These are phyloP conservation scores for Parnassius orleans DNA, from an alignment of 2,888 invertebrate genomes.

Conservation along the genomic window DNA sequence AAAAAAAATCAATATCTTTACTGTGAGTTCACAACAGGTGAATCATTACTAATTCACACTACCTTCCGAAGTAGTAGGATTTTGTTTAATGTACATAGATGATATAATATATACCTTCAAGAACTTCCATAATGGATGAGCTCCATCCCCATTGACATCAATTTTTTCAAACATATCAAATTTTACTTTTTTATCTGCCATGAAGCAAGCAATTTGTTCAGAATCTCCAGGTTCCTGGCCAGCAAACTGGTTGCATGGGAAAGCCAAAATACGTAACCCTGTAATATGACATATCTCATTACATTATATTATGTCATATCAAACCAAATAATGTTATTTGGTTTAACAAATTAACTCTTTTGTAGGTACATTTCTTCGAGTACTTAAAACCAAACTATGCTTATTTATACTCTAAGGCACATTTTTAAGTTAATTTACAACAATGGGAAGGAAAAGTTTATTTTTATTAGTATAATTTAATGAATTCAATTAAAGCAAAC, in stretches of 20 bases:
- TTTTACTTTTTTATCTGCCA: conserved; percentile 82
- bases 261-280: conserved; percentile 89
- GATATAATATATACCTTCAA: conserved; percentile 69
- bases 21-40: not conserved
- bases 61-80: not conserved
- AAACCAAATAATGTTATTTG: too few relatives aligned
- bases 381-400: too few relatives aligned
- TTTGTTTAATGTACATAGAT: not conserved
- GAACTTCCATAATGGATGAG: conserved; percentile 85
- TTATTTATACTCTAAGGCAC: too few relatives aligned
- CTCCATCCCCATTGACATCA: conserved; percentile 84
- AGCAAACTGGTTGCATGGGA: conserved; percentile 94
- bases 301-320: not conserved
- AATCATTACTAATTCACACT: conserved; percentile 22
- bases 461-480: too few relatives aligned
- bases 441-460: too few relatives aligned
- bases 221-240: conserved; percentile 85
- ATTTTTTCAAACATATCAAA: conserved; percentile 87
- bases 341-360: too few relatives aligned
- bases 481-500: too few relatives aligned
- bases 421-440: too few relatives aligned
- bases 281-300: conserved; percentile 33
- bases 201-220: conserved; percentile 84
- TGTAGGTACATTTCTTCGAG: too few relatives aligned
- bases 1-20: conserved; percentile 7